phyloP scores from a whole-genome alignment of 2,888 invertebrate species.

The Lepidocyrtinus sp. region DNA sequence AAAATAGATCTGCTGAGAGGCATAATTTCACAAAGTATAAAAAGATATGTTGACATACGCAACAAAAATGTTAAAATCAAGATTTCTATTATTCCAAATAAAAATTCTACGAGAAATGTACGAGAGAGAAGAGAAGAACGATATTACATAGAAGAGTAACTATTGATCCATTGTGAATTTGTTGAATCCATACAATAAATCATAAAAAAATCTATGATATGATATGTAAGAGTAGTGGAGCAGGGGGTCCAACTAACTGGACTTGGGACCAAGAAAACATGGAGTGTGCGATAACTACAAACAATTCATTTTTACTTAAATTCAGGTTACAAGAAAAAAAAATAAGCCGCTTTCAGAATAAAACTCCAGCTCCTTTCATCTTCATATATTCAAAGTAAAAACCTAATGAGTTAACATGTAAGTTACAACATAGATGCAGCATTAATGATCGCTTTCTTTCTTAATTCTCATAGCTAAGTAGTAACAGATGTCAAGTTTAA shows the following conservation, averaged over 20 bases:
- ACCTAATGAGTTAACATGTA: not conserved
- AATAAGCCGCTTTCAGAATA: slow-evolving; percentile 48
- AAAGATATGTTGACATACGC: too few relatives aligned
- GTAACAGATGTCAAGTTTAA: not conserved
- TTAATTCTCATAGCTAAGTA: not conserved
- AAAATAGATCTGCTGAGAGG: too few relatives aligned
- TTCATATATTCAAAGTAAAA: slow-evolving; percentile 16
- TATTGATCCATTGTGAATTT: not conserved
- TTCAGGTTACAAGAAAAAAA: slow-evolving; percentile 40
- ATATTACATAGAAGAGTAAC: too few relatives aligned
- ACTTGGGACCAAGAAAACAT: slow-evolving; percentile 63
- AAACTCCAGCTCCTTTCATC: slow-evolving; percentile 57
- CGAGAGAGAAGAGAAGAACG: too few relatives aligned
- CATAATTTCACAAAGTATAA: too few relatives aligned
- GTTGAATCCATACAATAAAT: slow-evolving; percentile 42
- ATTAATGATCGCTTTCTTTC: slow-evolving; percentile 9
- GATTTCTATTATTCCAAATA: too few relatives aligned
- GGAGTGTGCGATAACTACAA: slow-evolving; percentile 58
- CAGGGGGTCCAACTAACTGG: slow-evolving; percentile 65
- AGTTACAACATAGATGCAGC: not conserved
- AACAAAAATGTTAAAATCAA: too few relatives aligned
- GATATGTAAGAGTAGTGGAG: slow-evolving; percentile 51
- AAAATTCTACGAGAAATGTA: too few relatives aligned
- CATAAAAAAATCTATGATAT: slow-evolving; percentile 44
- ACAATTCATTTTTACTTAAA: slow-evolving; percentile 42